These are phyloP conservation scores for Oxyura jamaicensis DNA, from an alignment of 2,113 vertebrate genomes.

Conservation along the genomic window DNA sequence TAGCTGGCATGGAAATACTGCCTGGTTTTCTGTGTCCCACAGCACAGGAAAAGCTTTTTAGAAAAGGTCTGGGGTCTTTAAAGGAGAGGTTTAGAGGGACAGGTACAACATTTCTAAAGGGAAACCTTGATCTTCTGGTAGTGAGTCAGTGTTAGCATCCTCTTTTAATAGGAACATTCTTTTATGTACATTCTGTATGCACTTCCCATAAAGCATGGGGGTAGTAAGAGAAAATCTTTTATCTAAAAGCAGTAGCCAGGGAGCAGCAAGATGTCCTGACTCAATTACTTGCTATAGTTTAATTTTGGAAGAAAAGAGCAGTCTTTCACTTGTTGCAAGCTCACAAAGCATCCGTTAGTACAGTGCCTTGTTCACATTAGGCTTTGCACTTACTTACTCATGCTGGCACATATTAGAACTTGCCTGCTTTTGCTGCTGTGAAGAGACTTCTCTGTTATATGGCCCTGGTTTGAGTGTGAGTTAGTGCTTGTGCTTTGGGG, in stretches of 20 bases:
- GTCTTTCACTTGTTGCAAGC: neutral
- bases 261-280: neutral
- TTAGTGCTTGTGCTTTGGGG: neutral
- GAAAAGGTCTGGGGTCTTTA: neutral
- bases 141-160: neutral
- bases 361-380: neutral
- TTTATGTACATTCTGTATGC: too few relatives aligned
- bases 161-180: neutral
- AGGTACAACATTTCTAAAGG: neutral
- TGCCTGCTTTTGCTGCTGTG: neutral
- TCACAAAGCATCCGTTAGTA: neutral
- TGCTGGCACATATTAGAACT: neutral
- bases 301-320: neutral
- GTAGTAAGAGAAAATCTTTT: neutral
- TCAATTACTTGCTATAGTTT: neutral
- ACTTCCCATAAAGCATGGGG: neutral
- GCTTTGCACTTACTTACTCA: neutral
- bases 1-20: neutral
- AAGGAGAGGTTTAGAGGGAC: neutral
- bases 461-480: neutral
- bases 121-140: neutral
- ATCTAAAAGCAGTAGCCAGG: neutral
- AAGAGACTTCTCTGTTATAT: neutral
- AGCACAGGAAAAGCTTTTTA: neutral
- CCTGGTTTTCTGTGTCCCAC: neutral